Conservation (phyloP, 2,888 invertebrate species). For the Yponomeuta malinellus region DNA sequence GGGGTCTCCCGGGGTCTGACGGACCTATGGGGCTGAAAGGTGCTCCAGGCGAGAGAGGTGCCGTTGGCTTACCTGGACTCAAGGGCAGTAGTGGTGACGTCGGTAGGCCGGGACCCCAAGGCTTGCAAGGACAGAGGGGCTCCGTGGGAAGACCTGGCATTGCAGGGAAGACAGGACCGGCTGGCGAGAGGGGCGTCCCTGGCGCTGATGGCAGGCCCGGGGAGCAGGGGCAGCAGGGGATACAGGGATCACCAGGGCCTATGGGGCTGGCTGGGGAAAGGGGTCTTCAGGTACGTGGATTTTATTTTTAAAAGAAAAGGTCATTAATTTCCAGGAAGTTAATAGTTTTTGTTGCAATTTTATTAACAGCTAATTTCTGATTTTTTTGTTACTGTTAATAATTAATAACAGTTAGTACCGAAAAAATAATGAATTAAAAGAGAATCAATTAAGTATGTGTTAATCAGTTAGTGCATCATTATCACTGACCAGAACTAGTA, state of each 20-base stretch:
- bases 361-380: no score
- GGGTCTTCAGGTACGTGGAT: constrained; percentile 78
- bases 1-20: constrained; percentile 85
- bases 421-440: no score
- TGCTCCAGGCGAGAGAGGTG: constrained; percentile 82
- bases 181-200: constrained; percentile 83
- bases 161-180: constrained; percentile 80
- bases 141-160: constrained; percentile 81
- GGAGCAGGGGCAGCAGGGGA: constrained; percentile 86
- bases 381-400: no score
- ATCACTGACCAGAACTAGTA: no score
- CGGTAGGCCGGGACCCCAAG: constrained; percentile 81
- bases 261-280: constrained; percentile 87
- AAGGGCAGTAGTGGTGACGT: constrained; percentile 79
- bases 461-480: no score
- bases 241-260: constrained; percentile 86
- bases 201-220: constrained; percentile 92
- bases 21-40: constrained; percentile 86
- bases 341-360: no score
- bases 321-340: no score
- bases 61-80: constrained; percentile 60
- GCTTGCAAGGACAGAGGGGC: constrained; percentile 79
- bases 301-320: constrained; percentile 9
- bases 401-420: no score
- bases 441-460: no score